Percentiles rank a stretch among this genome's conserved stretches.
Evolutionary conservation across 2,797 vertebrate genomes (phyloP).

Genomic region (Pogoniulus pusillus): DNA sequence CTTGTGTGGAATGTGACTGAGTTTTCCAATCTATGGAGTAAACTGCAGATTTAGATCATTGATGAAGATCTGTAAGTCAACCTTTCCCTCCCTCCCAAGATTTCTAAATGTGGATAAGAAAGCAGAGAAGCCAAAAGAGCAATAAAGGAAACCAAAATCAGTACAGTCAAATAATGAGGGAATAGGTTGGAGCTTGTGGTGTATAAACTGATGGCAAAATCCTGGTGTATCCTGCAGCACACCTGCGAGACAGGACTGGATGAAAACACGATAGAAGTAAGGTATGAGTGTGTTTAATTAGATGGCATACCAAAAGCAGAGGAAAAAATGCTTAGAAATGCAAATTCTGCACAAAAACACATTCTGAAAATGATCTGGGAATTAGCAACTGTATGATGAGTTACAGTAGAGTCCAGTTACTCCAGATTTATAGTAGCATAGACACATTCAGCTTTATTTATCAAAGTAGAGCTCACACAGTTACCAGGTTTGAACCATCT

Average conservation of each 20-base stretch:
- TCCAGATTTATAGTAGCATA: not conserved
- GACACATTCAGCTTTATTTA: conserved; percentile 18
- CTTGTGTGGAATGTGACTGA: not conserved
- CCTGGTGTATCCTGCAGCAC: no score
- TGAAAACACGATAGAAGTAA: not conserved
- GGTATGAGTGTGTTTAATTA: not conserved
- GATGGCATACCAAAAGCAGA: not conserved
- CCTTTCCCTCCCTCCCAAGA: fast-evolving
- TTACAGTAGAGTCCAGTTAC: not conserved
- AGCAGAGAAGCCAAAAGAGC: not conserved
- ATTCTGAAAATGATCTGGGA: not conserved
- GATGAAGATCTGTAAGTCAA: no score
- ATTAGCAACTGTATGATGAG: not conserved
- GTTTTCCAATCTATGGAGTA: not conserved
- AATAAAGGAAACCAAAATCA: not conserved
- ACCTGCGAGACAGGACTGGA: not conserved
- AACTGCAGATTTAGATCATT: not conserved
- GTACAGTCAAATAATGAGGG: not conserved
- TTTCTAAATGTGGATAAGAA: not conserved
- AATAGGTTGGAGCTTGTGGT: not conserved
- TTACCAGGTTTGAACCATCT: no score
- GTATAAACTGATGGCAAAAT: not conserved
- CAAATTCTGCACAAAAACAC: not conserved
- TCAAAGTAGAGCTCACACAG: no score
- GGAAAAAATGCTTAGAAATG: not conserved